phyloP scores from a whole-genome alignment of 2,888 invertebrate genomes.

The Leucophora obtusa region DNA sequence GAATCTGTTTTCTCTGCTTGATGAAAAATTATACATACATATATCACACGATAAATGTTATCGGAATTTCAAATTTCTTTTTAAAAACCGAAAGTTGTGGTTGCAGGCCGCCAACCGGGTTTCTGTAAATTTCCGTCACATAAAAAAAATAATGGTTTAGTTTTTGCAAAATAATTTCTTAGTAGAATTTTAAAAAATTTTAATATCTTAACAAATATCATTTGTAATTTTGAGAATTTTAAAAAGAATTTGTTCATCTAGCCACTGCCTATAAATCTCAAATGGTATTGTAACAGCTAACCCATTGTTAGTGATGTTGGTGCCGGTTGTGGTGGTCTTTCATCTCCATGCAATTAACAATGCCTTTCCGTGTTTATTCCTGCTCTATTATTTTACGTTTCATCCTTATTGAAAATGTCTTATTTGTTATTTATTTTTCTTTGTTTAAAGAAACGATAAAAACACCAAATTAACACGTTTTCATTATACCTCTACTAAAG shows the following conservation, averaged over 20 bases:
- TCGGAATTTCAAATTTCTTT: too few species aligned
- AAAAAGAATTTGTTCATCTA: not conserved
- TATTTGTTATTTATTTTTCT: not conserved
- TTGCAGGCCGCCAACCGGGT: too few species aligned
- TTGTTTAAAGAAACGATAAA: slow-evolving; percentile 25
- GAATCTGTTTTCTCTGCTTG: too few species aligned
- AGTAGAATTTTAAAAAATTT: too few species aligned
- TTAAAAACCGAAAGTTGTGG: too few species aligned
- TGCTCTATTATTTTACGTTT: not conserved
- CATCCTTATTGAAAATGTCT: slow-evolving; percentile 9
- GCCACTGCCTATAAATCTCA: not conserved
- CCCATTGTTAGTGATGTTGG: not conserved
- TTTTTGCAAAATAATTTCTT: too few species aligned
- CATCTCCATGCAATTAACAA: not conserved
- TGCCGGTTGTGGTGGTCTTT: not conserved
- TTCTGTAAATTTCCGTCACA: too few species aligned
- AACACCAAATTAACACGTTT: slow-evolving; percentile 47
- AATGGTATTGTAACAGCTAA: not conserved
- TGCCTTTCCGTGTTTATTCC: not conserved
- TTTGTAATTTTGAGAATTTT: too few species aligned
- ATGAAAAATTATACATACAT: too few species aligned
- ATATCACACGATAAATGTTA: too few species aligned
- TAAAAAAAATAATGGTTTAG: too few species aligned
- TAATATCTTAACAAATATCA: too few species aligned
- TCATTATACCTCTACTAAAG: slow-evolving; percentile 1